phyloP scores from a whole-genome alignment of 1,140 invertebrate species.

The Platorchestia sp. region DNA sequence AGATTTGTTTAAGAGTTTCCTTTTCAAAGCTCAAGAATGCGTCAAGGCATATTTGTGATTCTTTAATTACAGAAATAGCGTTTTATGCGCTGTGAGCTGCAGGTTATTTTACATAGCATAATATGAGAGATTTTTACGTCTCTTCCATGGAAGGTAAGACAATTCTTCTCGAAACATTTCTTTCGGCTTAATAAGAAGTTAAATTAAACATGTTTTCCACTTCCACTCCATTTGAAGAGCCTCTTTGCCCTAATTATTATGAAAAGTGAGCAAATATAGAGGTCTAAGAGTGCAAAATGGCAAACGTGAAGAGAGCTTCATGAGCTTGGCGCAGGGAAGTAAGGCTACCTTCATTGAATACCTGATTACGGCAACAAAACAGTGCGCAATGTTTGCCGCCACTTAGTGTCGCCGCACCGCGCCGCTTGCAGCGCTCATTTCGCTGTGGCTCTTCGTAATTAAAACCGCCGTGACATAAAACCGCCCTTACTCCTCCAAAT shows the following conservation, averaged over 20 bases:
- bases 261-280: not conserved
- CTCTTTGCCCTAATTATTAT: not conserved
- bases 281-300: not conserved
- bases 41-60: not conserved
- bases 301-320: not conserved
- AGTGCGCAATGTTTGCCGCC: not conserved
- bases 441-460: slow-evolving; percentile 27
- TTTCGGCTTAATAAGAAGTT: not conserved
- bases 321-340: not conserved
- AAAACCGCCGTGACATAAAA: slow-evolving; percentile 43
- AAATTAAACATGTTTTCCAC: not conserved
- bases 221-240: not conserved
- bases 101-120: not conserved
- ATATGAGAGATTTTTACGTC: not conserved
- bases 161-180: not conserved
- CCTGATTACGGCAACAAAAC: slow-evolving; percentile 8
- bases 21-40: not conserved
- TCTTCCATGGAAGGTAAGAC: not conserved
- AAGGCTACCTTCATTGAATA: not conserved
- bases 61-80: no score
- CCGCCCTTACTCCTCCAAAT: slow-evolving; percentile 48
- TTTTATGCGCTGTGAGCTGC: not conserved
- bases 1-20: not conserved
- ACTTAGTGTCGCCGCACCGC: not conserved
- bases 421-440: slow-evolving; percentile 1